Base-by-base conservation (phyloP, 2,113 vertebrate species). In the Sapayoa aenigma region DNA sequence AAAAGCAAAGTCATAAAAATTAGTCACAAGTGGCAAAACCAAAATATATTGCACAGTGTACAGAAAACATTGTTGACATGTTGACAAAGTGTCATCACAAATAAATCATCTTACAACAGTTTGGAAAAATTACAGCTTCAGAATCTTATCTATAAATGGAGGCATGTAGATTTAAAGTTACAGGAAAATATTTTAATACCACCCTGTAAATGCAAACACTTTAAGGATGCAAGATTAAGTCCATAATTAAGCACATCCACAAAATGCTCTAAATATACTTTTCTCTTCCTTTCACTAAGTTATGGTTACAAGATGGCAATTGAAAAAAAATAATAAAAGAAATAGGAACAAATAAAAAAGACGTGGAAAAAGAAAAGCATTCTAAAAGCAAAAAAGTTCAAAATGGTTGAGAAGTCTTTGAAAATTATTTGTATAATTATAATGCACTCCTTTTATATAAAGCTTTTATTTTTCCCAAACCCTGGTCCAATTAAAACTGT, bases 1-100 rank as follows among this genome's bases (percentile, higher is more conserved):
- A 97, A 98, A 98, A 97, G 97, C 98, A 97, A 95, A 94, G 96
- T 98, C 97, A 96, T 98, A 98, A 97, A 98, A 98, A 98, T 95
- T 96, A 96, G 97, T 97, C 97, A 98, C 95, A 97, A 98, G 97
- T 98, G 95, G 94, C 95, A 95, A 96, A 96, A 97, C 94, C 83
- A 91, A 96, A 97, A 97, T 84, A 95, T 96, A 97, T 96, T 97
- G 98, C 97, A 98, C 97, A 95, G 96, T 95, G 94, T 91, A 92
- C 95, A 93, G 95, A 95, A 97, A 90, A 93, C 96, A 94, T 79
- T 76, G 86, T 96, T 87, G 94, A 96, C 62, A 49, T 91, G 39
- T 49, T 81, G 96, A 94, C 97, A 94, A 97, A 93, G 74, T 97
- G 96, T 97, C 93, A 82, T 95, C 94, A 87, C 94, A 68, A 87